Conservation (phyloP, 1,140 invertebrate species). For the Calephelis nemesis region DNA sequence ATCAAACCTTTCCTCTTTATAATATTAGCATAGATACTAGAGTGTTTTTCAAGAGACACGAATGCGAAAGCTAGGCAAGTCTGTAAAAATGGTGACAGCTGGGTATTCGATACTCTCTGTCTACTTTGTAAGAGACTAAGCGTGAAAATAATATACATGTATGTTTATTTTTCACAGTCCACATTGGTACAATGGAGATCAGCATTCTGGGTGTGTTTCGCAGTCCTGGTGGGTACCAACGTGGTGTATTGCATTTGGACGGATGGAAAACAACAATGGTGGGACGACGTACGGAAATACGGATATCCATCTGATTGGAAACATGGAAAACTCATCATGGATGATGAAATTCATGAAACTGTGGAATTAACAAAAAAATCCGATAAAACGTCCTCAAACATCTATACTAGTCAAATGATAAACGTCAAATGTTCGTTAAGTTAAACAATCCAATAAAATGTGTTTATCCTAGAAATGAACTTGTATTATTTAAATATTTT, state of each 20-base stretch:
- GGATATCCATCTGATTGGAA: conserved; percentile 64
- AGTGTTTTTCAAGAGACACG: too few relatives aligned
- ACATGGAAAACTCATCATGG: conserved; percentile 48
- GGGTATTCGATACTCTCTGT: too few relatives aligned
- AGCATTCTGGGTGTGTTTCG: conserved; percentile 90
- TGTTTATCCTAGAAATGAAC: too few relatives aligned
- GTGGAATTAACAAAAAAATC: conserved; percentile 34
- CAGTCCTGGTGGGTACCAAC: conserved; percentile 84
- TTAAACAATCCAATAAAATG: too few relatives aligned
- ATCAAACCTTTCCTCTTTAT: too few relatives aligned
- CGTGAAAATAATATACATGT: not conserved
- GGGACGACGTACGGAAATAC: conserved; percentile 79
- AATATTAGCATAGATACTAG: too few relatives aligned
- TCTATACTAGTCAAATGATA: too few relatives aligned
- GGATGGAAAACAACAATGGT: conserved; percentile 85
- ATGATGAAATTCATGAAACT: conserved; percentile 38
- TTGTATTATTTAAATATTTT: too few relatives aligned
- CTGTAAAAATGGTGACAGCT: not conserved
- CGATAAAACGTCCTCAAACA: not conserved
- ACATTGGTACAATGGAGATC: conserved; percentile 86
- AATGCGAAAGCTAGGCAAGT: too few relatives aligned
- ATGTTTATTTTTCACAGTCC: conserved; percentile 77
- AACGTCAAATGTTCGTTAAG: too few relatives aligned
- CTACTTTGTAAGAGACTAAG: too few relatives aligned
- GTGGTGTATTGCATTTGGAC: conserved; percentile 85